A percentile compares a stretch with the other conserved stretches of the same genome.
Conservation (phyloP, 2,113 vertebrate genomes). For the Echinops telfairi region DNA sequence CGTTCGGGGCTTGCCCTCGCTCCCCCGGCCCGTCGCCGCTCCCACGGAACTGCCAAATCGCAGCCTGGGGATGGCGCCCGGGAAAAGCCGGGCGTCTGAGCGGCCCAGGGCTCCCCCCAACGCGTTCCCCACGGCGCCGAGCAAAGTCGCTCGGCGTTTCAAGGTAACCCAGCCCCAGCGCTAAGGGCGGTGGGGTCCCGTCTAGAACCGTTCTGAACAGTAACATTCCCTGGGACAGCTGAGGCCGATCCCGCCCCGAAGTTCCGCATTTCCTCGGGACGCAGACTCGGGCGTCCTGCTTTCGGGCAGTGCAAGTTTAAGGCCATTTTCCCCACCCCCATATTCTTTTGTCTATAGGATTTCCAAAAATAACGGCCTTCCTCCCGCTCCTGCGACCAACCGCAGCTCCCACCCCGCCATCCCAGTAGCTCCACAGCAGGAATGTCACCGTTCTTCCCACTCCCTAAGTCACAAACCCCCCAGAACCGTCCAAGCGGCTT, state of each 20-base stretch:
- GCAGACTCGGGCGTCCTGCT: background rate
- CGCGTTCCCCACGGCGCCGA: too few relatives aligned
- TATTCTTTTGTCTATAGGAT: constrained; percentile 52
- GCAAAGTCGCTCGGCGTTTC: background rate
- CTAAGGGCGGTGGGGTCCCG: background rate
- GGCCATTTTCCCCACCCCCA: background rate
- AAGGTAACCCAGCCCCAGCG: background rate
- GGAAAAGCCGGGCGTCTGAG: too few relatives aligned
- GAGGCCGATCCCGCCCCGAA: background rate
- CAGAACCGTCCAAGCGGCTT: background rate
- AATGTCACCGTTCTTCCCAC: background rate
- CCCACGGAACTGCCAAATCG: background rate
- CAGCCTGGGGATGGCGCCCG: too few relatives aligned
- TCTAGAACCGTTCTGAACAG: background rate
- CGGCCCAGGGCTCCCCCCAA: too few relatives aligned
- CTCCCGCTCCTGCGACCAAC: background rate
- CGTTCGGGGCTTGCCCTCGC: background rate
- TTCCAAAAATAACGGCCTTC: constrained; percentile 45
- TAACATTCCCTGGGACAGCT: background rate
- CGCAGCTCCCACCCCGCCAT: background rate
- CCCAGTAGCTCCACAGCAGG: background rate
- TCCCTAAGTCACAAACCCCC: background rate
- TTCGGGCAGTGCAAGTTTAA: background rate
- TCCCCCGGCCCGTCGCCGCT: background rate
- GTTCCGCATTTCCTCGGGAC: background rate